These are phyloP conservation scores for Trematomus loennbergii DNA, from an alignment of 2,113 vertebrate species.

Conservation along the genomic window DNA sequence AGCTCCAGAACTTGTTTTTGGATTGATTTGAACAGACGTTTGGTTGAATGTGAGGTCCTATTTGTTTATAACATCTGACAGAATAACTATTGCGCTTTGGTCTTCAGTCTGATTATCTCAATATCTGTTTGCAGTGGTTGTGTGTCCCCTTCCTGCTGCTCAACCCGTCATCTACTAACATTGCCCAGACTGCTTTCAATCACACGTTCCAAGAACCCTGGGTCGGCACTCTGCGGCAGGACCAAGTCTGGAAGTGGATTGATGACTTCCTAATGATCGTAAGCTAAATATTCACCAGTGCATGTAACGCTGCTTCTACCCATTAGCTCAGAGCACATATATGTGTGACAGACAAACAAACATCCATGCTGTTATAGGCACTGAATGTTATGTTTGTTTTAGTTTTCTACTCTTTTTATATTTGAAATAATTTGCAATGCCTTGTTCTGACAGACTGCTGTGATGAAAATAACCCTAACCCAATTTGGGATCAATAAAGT, in stretches of 20 bases:
- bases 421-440: no score
- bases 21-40: not conserved
- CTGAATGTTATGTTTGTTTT: no score
- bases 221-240: constrained; percentile 57
- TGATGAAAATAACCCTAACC: no score
- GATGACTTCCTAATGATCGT: constrained; percentile 76
- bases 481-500: no score
- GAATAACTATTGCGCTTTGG: not conserved
- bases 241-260: constrained; percentile 59
- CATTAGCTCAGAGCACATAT: no score
- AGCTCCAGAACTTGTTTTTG: not conserved
- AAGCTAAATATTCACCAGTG: not conserved
- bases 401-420: no score
- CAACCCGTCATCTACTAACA: constrained; percentile 53
- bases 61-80: not conserved
- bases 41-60: not conserved
- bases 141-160: constrained; percentile 72
- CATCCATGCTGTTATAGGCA: no score
- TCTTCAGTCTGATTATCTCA: not conserved
- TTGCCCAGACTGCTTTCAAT: constrained; percentile 65
- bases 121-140: constrained; percentile 60
- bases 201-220: constrained; percentile 69
- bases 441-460: no score
- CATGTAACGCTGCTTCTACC: not conserved
- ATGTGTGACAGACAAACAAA: no score